These are phyloP conservation scores for Falco peregrinus DNA, from an alignment of 2,797 vertebrate species.

Conservation along the genomic window DNA sequence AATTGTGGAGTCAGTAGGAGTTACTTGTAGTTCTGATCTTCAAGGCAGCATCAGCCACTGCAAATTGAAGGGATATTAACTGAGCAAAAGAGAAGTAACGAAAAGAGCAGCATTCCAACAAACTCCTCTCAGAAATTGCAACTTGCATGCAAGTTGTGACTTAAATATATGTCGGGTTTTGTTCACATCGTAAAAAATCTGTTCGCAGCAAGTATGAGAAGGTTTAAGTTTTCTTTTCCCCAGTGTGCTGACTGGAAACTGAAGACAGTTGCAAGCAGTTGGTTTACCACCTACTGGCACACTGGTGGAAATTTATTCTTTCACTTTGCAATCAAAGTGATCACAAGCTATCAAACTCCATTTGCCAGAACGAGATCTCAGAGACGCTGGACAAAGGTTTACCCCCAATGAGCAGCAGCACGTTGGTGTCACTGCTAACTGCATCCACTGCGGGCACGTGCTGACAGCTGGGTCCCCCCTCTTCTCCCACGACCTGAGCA, in stretches of 20 bases:
- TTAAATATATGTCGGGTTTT: not conserved
- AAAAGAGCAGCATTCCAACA: constrained; percentile 8
- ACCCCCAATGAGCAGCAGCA: constrained; percentile 85
- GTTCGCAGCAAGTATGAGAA: not conserved
- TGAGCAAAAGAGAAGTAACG: not conserved
- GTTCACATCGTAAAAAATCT: constrained; percentile 15
- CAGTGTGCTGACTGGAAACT: not conserved
- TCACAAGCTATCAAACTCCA: constrained; percentile 69
- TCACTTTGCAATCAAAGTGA: not conserved
- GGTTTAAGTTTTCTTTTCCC: not conserved
- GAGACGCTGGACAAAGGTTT: constrained; percentile 72
- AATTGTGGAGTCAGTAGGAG: not conserved
- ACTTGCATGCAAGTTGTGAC: not conserved
- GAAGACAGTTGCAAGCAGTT: not conserved
- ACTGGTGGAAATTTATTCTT: not conserved
- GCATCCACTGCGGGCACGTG: fast-evolving
- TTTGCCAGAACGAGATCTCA: constrained; percentile 81
- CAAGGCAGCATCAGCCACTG: not conserved
- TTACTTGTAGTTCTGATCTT: not conserved
- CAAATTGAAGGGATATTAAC: not conserved
- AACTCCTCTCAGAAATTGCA: not conserved
- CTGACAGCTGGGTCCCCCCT: not conserved
- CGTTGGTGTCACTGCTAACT: constrained; percentile 67
- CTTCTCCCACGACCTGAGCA: not conserved
- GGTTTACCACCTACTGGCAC: not conserved